A percentile compares a stretch with the other conserved stretches of the same genome.
phyloP scores from a whole-genome alignment of 1,140 invertebrate genomes.

The Hyposmocoma kahamanoa region DNA sequence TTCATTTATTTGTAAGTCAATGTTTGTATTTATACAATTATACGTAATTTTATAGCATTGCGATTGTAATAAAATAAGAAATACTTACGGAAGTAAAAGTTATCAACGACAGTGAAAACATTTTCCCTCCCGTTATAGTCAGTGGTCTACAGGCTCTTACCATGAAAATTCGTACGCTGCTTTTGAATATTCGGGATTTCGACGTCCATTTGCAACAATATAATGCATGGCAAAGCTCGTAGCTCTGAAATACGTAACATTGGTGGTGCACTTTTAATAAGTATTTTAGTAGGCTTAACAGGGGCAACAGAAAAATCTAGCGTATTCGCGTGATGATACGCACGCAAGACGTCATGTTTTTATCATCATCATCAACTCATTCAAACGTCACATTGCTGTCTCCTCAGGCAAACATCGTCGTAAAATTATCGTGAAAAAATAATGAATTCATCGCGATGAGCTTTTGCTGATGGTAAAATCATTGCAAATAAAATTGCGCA shows the following conservation, averaged over 20 bases:
- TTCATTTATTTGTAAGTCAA: neutral
- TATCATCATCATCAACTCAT: neutral
- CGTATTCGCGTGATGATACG: neutral
- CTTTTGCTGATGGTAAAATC: no score
- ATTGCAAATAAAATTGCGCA: no score
- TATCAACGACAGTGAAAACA: slow-evolving; percentile 45
- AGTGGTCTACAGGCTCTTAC: slow-evolving; percentile 37
- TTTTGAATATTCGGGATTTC: slow-evolving; percentile 40
- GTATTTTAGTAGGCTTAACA: no score
- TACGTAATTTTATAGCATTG: neutral
- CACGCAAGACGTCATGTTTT: neutral
- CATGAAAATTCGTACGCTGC: slow-evolving; percentile 43
- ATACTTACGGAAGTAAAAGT: slow-evolving; percentile 49
- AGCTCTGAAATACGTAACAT: slow-evolving; percentile 35
- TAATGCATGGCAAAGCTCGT: slow-evolving; percentile 36
- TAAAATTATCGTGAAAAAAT: no score
- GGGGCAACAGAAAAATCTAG: no score
- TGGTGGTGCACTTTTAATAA: neutral
- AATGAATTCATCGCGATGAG: no score
- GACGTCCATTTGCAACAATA: slow-evolving; percentile 49
- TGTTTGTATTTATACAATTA: neutral
- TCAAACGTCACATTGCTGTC: no score
- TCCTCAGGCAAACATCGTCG: no score
- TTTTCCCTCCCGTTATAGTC: slow-evolving; percentile 38
- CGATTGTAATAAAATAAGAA: neutral